A percentile compares a stretch with the other conserved stretches of the same genome.
phyloP scores from a whole-genome alignment of 2,888 invertebrate genomes.

The Drymonia ruficornis region DNA sequence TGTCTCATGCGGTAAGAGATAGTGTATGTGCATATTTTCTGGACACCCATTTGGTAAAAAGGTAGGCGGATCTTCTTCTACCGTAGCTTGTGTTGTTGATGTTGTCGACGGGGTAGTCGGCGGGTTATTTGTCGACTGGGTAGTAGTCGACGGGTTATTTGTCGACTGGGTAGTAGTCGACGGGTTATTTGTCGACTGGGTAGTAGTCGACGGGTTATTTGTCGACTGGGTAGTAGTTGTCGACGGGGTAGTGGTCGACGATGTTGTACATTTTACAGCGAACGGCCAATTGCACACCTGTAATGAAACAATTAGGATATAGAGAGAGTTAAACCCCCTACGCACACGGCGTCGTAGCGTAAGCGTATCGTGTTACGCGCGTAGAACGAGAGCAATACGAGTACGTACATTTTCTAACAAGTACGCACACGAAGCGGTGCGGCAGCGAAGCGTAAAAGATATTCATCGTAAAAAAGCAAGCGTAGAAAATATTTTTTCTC shows the following conservation, averaged over 20 bases:
- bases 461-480: too few species aligned
- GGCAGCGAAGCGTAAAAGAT: too few species aligned
- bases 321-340: too few species aligned
- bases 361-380: too few species aligned
- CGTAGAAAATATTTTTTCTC: too few species aligned
- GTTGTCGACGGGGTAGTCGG: conserved; percentile 1
- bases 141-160: not conserved
- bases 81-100: not conserved
- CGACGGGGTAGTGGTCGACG: not conserved
- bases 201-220: not conserved
- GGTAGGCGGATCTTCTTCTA: conserved; percentile 1
- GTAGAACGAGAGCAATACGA: too few species aligned
- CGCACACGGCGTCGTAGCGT: too few species aligned
- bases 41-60: conserved; percentile 58
- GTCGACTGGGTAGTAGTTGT: not conserved
- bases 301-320: not conserved
- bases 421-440: too few species aligned
- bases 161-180: not conserved
- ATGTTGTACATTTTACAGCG: conserved; percentile 21
- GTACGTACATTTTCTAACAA: too few species aligned
- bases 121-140: not conserved
- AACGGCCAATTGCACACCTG: conserved; percentile 30
- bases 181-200: not conserved
- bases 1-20: conserved; percentile 52
- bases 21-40: conserved; percentile 44